Conservation (phyloP, 2,888 invertebrate species). For the Meloe dianella region DNA sequence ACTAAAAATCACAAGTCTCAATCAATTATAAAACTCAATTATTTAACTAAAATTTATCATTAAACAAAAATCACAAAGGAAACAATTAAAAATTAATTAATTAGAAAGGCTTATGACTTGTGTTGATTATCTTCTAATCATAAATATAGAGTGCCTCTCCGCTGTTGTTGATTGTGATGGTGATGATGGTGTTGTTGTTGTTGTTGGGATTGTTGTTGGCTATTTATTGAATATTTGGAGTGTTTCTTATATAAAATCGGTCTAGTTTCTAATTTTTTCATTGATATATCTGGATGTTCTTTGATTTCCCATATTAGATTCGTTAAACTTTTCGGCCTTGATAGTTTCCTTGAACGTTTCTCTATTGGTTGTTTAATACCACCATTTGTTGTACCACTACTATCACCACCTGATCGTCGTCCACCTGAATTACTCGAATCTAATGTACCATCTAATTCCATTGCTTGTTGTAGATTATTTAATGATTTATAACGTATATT, state of each 20-base stretch:
- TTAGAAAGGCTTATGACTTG: not conserved
- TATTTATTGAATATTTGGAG: conserved; percentile 61
- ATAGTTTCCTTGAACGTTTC: conserved; percentile 79
- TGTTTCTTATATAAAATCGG: conserved; percentile 61
- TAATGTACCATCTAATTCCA: conserved; percentile 77
- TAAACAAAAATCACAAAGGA: not conserved
- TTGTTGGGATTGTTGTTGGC: conserved; percentile 51
- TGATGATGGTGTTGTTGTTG: not conserved
- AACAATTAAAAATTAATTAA: not conserved
- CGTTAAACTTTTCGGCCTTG: conserved; percentile 83
- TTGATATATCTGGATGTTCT: conserved; percentile 56
- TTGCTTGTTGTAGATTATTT: conserved; percentile 75
- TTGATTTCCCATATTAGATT: conserved; percentile 82
- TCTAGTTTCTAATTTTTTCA: conserved; percentile 56
- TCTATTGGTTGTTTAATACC: conserved; percentile 80
- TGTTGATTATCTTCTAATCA: conserved; percentile 1
- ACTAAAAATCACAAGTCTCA: conserved; percentile 46
- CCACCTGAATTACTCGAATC: conserved; percentile 90
- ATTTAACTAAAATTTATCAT: conserved; percentile 25
- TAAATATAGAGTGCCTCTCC: conserved; percentile 8
- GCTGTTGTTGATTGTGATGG: not conserved
- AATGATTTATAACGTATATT: conserved; percentile 75
- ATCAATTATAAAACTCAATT: conserved; percentile 25
- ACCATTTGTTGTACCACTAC: conserved; percentile 66
- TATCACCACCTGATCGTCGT: conserved; percentile 82